Percentiles rank a stretch among this genome's conserved stretches.
Conservation (phyloP, 2,797 vertebrate species). For the Spinibarbus caldwelli region DNA sequence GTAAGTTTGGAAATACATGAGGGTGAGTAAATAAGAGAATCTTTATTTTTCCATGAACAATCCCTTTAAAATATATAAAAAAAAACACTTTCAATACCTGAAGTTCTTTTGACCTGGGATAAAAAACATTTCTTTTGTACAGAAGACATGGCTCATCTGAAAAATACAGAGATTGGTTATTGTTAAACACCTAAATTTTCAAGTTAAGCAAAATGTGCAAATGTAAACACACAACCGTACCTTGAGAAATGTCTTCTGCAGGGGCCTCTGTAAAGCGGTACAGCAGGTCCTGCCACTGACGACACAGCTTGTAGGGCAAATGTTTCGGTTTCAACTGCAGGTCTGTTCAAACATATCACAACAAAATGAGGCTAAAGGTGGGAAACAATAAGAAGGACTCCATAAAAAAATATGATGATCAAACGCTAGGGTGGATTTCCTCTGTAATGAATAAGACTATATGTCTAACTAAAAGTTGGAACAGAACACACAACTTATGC, state of each 20-base stretch:
- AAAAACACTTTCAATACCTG: conserved; percentile 83
- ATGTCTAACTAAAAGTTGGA: background rate
- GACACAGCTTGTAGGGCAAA: conserved; percentile 89
- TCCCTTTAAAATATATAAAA: background rate
- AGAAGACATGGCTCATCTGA: conserved; percentile 89
- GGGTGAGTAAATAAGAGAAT: background rate
- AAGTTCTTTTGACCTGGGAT: conserved; percentile 84
- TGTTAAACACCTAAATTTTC: background rate
- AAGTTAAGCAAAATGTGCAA: background rate
- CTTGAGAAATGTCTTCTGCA: conserved; percentile 81
- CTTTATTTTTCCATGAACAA: background rate
- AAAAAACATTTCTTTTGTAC: conserved; percentile 89
- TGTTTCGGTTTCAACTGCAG: conserved; percentile 90
- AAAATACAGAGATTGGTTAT: conserved; percentile 37
- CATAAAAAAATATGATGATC: background rate
- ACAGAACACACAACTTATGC: background rate
- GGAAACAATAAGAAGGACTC: background rate
- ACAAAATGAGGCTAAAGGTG: background rate
- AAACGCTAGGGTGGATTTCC: background rate
- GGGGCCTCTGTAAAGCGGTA: conserved; percentile 88
- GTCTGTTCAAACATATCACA: conserved; percentile 71
- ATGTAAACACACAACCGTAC: conserved; percentile 63
- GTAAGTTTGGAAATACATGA: background rate
- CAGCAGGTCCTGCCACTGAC: conserved; percentile 92
- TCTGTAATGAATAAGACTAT: background rate